Evolutionary conservation across 2,888 invertebrate genomes (phyloP).

Genomic region (Platycheirus rosarum): DNA sequence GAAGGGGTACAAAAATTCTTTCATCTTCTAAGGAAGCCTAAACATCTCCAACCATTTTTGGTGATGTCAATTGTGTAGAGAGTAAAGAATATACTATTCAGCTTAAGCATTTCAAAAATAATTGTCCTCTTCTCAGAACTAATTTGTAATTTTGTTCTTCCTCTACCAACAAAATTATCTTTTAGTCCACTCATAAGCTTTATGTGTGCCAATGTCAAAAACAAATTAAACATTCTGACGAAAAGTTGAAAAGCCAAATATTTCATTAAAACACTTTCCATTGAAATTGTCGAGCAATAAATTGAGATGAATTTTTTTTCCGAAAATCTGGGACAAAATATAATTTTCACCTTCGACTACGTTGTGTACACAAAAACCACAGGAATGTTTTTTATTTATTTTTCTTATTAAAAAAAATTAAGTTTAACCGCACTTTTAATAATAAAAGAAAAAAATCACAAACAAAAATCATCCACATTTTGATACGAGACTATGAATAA

Average conservation of each 20-base stretch:
- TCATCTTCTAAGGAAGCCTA: too few species aligned
- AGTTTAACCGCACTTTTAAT: conserved; percentile 46
- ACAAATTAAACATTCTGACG: conserved; percentile 1
- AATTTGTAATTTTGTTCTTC: too few species aligned
- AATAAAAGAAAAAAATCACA: conserved; percentile 19
- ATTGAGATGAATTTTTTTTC: not conserved
- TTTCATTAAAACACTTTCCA: conserved; percentile 22
- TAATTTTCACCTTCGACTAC: conserved; percentile 10
- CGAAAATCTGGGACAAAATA: conserved; percentile 35
- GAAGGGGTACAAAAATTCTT: too few species aligned
- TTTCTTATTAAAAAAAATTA: conserved; percentile 42
- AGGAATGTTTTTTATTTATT: not conserved
- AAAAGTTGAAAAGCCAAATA: not conserved
- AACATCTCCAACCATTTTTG: too few species aligned
- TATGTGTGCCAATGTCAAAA: conserved; percentile 44
- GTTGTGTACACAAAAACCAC: not conserved
- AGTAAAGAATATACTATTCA: too few species aligned
- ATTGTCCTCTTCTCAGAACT: too few species aligned
- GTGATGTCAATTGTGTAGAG: too few species aligned
- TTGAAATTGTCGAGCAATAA: conserved; percentile 41
- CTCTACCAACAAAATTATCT: too few species aligned
- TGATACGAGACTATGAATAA: conserved; percentile 1
- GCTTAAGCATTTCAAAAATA: too few species aligned
- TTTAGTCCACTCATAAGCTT: too few species aligned
- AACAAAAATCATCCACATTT: conserved; percentile 25